Evolutionary conservation across 2,888 invertebrate genomes (phyloP), one percentile per base, ranked within the genome.

Genomic region (Acronicta leporina): DNA sequence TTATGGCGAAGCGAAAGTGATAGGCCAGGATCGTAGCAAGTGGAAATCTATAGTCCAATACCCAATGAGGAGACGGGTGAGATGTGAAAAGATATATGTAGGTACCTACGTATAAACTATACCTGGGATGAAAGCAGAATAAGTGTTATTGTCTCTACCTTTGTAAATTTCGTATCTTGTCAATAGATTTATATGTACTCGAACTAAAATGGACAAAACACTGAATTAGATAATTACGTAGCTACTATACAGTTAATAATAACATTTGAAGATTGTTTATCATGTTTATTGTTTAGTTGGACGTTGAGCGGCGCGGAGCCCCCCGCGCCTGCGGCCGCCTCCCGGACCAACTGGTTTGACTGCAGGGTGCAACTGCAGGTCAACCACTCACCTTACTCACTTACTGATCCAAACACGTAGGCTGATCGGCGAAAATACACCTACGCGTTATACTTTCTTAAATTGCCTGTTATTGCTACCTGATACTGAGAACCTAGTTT

Each of bases 361-460:
- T 81, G 83, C 85, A 83, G 87, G 87, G 87, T 85, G 88, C 87
- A 87, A 69, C 78, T 84, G 83, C 90, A 83, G 91, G 91, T 92
- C 92, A 90, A 86, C 90, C 84, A 87, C 88, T 88, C 89, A 88
- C 87, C 87, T 88, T 82, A 83, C 77, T 86, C 87, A 88, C 87
- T 88, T 82, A 84, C 77, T 86, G 88, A 88, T 87, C 88, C 87
- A 86, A 88, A 86, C 90, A 91, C 88, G 89, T 87, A 88, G 86
- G 86, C 82, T 81, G 87, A 90, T 91, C 89, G 84, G 88, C 90
- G 84, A 89, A 88, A 87, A 89, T 87, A 82, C 79, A 69, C 77
- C 87, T 82, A 88, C 88, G 82, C 83, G 74, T 79, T 81, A 63
- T 78, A 84, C 86, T 84, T 83, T 85, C 85, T 84, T 86, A 83